Evolutionary conservation across 2,888 invertebrate species (phyloP).

Genomic region (Drosophila planitibia): DNA sequence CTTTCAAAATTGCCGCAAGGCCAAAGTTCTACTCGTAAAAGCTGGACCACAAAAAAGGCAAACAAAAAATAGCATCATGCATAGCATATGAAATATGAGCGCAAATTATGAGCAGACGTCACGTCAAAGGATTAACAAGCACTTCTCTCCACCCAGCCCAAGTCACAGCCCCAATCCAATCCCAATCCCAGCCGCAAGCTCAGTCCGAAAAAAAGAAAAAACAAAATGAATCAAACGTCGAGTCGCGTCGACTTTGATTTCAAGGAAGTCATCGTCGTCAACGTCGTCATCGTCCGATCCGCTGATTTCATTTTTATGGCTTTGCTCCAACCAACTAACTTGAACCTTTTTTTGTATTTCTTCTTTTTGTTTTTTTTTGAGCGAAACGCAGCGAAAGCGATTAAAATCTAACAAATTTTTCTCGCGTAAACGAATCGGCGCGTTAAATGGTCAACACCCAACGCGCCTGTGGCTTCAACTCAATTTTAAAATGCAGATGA

Average conservation of each 20-base stretch:
- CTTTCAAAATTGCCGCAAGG: slow-evolving; percentile 78
- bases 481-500: slow-evolving; percentile 78
- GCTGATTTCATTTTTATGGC: slow-evolving; percentile 63
- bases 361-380: slow-evolving; percentile 23
- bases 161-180: slow-evolving; percentile 13
- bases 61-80: slow-evolving; percentile 40
- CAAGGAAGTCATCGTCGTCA: slow-evolving; percentile 69
- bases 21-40: slow-evolving; percentile 64
- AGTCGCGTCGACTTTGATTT: slow-evolving; percentile 68
- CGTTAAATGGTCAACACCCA: slow-evolving; percentile 82
- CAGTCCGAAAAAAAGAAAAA: slow-evolving; percentile 27
- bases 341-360: slow-evolving; percentile 49
- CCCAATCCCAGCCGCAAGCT: slow-evolving; percentile 13
- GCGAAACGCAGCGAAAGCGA: slow-evolving; percentile 61
- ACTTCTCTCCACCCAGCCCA: not conserved
- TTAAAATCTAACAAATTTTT: slow-evolving; percentile 74
- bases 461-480: slow-evolving; percentile 30
- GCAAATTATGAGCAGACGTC: slow-evolving; percentile 79
- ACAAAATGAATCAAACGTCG: slow-evolving; percentile 67
- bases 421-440: slow-evolving; percentile 39
- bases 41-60: slow-evolving; percentile 54
- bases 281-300: slow-evolving; percentile 51
- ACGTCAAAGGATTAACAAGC: slow-evolving; percentile 82
- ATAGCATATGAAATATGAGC: slow-evolving; percentile 78
- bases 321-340: slow-evolving; percentile 37